These are phyloP conservation scores for Melanotaenia parkinsoni DNA, from an alignment of 2,797 vertebrate species.

Conservation along the genomic window DNA sequence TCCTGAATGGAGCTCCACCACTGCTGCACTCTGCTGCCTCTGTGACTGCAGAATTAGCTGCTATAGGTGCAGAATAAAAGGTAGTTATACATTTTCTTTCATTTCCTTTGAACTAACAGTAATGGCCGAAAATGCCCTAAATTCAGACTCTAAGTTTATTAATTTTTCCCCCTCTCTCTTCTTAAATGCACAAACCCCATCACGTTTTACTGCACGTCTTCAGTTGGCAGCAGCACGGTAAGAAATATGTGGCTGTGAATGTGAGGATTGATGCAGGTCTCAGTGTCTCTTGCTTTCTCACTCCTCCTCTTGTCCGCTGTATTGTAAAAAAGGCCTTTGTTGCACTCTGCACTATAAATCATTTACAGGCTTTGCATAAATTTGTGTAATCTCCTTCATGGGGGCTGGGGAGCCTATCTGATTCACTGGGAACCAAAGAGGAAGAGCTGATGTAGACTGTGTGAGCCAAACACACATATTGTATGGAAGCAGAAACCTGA, in stretches of 20 bases:
- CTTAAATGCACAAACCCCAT: conserved; percentile 33
- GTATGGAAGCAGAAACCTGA: conserved; percentile 32
- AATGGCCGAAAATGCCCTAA: conserved; percentile 23
- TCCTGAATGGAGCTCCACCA: conserved; percentile 52
- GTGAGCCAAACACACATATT: conserved; percentile 33
- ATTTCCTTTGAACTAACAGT: conserved; percentile 30
- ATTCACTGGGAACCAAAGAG: conserved; percentile 65
- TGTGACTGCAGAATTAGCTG: conserved; percentile 13
- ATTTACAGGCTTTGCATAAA: conserved; percentile 84
- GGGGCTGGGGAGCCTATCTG: conserved; percentile 70
- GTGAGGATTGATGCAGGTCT: conserved; percentile 53
- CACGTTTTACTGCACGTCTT: conserved; percentile 24
- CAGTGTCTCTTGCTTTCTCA: conserved; percentile 42
- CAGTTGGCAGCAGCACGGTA: conserved; percentile 7
- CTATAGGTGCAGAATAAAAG: conserved; percentile 31
- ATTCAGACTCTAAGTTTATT: conserved; percentile 19
- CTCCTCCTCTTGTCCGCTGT: conserved; percentile 49
- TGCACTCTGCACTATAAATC: conserved; percentile 80
- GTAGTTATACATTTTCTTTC: conserved; percentile 6
- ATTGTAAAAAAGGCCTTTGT: conserved; percentile 76
- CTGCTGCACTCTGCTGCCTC: conserved; percentile 32
- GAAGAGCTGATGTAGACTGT: conserved; percentile 37
- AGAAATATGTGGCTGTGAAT: conserved; percentile 24
- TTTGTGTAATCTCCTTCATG: conserved; percentile 81
- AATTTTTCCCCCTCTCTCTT: background rate